Evolutionary conservation across 2,888 invertebrate genomes (phyloP), one percentile per base, ranked within the genome.

Genomic region (Caenorhabditis japonica): DNA sequence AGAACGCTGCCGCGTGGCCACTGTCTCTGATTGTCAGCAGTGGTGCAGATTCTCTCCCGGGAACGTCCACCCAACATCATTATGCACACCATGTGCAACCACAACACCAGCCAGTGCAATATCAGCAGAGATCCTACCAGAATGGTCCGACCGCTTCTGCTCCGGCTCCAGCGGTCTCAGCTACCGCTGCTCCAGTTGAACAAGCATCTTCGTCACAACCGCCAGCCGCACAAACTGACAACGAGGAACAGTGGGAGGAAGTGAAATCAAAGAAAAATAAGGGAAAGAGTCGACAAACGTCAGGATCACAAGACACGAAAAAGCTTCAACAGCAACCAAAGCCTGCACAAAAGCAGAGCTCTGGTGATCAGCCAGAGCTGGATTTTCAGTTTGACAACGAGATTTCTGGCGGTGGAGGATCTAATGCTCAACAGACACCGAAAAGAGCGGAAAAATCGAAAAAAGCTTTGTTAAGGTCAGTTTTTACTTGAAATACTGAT

Each of bases 341-440:
- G 46, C 4, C 36, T 1, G 19, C 38, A 23, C 61, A 53, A 30
- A 5, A 41, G 13, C 59, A 47, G 12, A 34, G 49, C 19, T 46
- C 43, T 39, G 30, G 34, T 25, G 55, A 59, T 23, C 77, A 77
- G 46, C 75, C 75, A 5, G 81, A 77, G 19, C 69, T 96, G 79
- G 94, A 95, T 89, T 97, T 97, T 90, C 94, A 95, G 90, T 94
- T 97, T 88, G 97, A 97, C 88, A 97, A 97, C 90, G 97, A 97
- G 89, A 90, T 96, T 76, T 55, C 53, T 1, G 94, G 77, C 36
- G 66, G 61, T 7, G 69, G 47, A 34, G 70, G 71, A 25, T 17
- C 38, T 3, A 43, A 19, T 21, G 15, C 46, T 7, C n/a, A n/a
- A n/a, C 30, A 49, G 13, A 74, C 76, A 25, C 79, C 79, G 12